These are phyloP conservation scores for Melolontha melolontha DNA, from an alignment of 2,888 invertebrate species.

Conservation along the genomic window DNA sequence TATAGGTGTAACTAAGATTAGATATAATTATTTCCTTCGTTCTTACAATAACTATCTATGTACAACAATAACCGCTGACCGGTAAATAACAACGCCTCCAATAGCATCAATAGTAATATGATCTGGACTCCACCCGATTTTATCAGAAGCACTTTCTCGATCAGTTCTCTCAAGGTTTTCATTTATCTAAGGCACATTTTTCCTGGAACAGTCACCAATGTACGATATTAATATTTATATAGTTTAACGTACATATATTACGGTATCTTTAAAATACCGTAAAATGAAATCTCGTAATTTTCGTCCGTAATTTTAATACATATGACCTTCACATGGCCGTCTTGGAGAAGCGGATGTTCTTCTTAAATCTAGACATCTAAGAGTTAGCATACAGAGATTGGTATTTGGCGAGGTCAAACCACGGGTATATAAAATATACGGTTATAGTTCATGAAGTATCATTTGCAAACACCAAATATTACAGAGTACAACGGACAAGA, in stretches of 20 bases:
- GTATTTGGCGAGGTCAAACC: constrained; percentile 49
- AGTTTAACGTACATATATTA: background rate
- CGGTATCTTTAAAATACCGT: background rate
- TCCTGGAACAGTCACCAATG: background rate
- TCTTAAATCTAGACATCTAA: constrained; percentile 5
- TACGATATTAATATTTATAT: constrained; percentile 15
- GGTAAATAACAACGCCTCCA: constrained; percentile 21
- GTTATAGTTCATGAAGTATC: constrained; percentile 43
- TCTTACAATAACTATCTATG: constrained; percentile 25
- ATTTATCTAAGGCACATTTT: constrained; percentile 14
- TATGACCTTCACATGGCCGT: background rate
- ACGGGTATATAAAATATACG: constrained; percentile 48
- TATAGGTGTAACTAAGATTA: constrained; percentile 36
- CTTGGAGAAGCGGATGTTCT: constrained; percentile 25
- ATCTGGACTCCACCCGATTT: constrained; percentile 26
- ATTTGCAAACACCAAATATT: constrained; percentile 45
- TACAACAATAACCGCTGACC: constrained; percentile 9
- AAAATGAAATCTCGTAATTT: constrained; percentile 15
- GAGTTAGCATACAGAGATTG: constrained; percentile 27
- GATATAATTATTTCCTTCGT: constrained; percentile 35
- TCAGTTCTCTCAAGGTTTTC: constrained; percentile 31
- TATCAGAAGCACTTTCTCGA: constrained; percentile 36
- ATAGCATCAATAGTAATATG: constrained; percentile 6
- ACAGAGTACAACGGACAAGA: constrained; percentile 42
- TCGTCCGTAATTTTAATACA: constrained; percentile 12